Conservation (phyloP, 2,113 vertebrate genomes). For the Heteronetta atricapilla region DNA sequence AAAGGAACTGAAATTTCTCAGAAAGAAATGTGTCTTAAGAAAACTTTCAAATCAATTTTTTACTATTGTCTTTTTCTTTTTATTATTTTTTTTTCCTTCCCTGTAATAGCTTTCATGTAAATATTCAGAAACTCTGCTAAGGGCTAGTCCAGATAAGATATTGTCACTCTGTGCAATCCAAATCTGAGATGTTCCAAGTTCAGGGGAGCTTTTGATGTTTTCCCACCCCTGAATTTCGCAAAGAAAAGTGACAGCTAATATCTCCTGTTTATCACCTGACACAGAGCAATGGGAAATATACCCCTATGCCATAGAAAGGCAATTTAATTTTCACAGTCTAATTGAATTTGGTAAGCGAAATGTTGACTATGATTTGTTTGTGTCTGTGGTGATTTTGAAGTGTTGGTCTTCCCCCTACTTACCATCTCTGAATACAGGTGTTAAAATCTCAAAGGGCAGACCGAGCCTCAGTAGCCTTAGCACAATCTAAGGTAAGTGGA, state of each 20-base stretch:
- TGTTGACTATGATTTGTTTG: neutral
- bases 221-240: neutral
- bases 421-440: neutral
- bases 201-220: neutral
- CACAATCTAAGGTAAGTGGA: neutral
- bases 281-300: neutral
- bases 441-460: neutral
- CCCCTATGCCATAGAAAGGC: neutral
- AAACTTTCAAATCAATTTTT: neutral
- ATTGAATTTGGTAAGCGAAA: neutral
- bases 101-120: neutral
- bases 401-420: neutral
- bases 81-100: accelerated
- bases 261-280: neutral
- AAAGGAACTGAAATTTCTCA: neutral
- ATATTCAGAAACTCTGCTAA: neutral
- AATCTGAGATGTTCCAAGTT: neutral
- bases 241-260: neutral
- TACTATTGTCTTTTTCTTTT: neutral
- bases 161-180: neutral
- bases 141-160: neutral
- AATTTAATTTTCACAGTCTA: neutral
- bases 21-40: neutral
- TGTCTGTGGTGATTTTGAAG: neutral
- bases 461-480: neutral